phyloP scores from a whole-genome alignment of 1,140 invertebrate species.

The Drosophila paulistorum region DNA sequence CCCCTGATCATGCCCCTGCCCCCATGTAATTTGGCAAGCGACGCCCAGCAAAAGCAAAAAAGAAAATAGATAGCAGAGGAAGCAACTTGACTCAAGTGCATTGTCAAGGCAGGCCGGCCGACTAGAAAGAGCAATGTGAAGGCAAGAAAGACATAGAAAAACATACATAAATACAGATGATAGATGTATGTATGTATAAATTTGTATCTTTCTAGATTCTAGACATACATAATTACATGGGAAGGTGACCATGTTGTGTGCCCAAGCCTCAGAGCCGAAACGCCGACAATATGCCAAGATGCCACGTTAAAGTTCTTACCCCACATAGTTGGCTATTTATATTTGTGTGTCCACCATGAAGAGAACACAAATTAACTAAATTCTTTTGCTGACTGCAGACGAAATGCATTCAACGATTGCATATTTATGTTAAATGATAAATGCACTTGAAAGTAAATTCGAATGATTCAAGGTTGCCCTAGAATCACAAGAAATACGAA shows the following conservation, averaged over 20 bases:
- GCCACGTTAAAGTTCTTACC: constrained; percentile 12
- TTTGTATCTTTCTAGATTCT: background rate
- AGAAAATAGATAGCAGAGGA: constrained; percentile 46
- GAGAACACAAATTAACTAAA: constrained; percentile 51
- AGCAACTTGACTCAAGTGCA: constrained; percentile 79
- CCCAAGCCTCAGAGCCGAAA: constrained; percentile 3
- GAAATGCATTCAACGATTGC: background rate
- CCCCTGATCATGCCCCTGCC: background rate
- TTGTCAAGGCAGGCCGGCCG: constrained; percentile 62
- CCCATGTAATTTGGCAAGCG: constrained; percentile 53
- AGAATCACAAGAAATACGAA: background rate
- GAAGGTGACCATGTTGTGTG: constrained; percentile 46
- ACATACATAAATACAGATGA: constrained; percentile 1
- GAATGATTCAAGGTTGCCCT: background rate
- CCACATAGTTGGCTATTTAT: constrained; percentile 34
- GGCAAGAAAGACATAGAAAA: constrained; percentile 35
- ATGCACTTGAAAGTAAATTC: constrained; percentile 1
- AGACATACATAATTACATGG: constrained; percentile 60
- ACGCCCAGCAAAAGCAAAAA: constrained; percentile 44
- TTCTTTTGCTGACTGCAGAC: constrained; percentile 18
- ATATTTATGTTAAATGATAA: no score
- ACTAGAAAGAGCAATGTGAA: constrained; percentile 37
- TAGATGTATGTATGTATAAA: background rate
- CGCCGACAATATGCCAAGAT: constrained; percentile 10
- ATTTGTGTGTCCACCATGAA: constrained; percentile 43